Evolutionary conservation across 23 tunicate species (phyloP).

Genomic region (Pegea sp.): DNA sequence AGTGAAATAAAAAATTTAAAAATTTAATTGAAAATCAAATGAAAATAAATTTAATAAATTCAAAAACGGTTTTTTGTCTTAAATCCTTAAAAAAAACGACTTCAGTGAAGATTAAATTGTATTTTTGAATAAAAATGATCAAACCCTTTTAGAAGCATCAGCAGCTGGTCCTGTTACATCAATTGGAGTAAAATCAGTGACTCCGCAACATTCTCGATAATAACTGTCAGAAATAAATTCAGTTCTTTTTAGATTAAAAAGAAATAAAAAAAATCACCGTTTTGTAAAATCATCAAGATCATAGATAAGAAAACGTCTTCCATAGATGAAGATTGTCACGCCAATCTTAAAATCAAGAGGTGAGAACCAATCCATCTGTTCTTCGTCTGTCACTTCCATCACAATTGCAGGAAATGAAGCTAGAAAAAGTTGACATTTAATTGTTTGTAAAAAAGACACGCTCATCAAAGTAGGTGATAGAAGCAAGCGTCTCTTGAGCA

Average conservation of each 20-base stretch:
- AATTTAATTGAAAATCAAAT: too few relatives aligned
- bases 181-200: constrained; percentile 26
- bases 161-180: constrained; percentile 56
- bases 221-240: constrained; percentile 31
- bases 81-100: too few relatives aligned
- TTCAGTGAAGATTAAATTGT: too few relatives aligned
- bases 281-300: constrained; percentile 88
- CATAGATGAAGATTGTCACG: constrained; percentile 57
- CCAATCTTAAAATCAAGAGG: constrained; percentile 75
- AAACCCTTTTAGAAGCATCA: constrained; percentile 59
- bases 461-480: too few relatives aligned
- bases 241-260: too few relatives aligned
- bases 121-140: constrained; percentile 3
- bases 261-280: too few relatives aligned
- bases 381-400: constrained; percentile 79
- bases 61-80: too few relatives aligned
- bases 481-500: too few relatives aligned
- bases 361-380: constrained; percentile 77
- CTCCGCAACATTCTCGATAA: constrained; percentile 23
- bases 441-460: too few relatives aligned
- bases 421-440: constrained; percentile 10
- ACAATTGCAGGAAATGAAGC: constrained; percentile 90
- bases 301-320: constrained; percentile 64
- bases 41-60: too few relatives aligned
- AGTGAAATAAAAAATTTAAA: too few relatives aligned